These are phyloP conservation scores for Pelmatolapia mariae DNA, from an alignment of 2,113 vertebrate genomes.

Conservation along the genomic window DNA sequence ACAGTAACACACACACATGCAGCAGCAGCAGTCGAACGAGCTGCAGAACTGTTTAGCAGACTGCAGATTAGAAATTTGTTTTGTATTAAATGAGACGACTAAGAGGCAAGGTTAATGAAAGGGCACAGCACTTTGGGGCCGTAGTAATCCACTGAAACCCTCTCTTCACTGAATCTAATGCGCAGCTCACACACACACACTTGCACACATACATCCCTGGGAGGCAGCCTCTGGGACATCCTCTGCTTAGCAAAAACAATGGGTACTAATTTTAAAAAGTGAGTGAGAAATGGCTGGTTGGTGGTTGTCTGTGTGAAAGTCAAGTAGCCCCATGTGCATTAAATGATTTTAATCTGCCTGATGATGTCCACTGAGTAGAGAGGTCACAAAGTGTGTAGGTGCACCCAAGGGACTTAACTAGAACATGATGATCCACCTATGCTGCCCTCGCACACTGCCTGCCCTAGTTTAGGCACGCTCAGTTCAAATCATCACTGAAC, in stretches of 20 bases:
- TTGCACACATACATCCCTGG: conserved; percentile 17
- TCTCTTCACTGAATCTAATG: conserved; percentile 44
- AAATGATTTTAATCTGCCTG: conserved; percentile 57
- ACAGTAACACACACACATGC: conserved; percentile 12
- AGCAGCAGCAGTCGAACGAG: not conserved
- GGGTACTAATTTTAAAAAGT: conserved; percentile 56
- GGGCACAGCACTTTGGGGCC: conserved; percentile 67
- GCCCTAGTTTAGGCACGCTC: not conserved
- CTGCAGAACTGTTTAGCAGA: conserved; percentile 50
- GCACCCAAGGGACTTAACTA: conserved; percentile 5
- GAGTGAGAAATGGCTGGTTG: conserved; percentile 33
- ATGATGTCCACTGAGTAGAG: conserved; percentile 38
- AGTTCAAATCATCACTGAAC: not conserved
- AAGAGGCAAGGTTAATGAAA: conserved; percentile 77
- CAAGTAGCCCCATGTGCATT: conserved; percentile 29
- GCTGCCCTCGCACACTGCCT: not conserved
- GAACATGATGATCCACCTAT: not conserved
- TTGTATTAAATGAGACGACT: conserved; percentile 72
- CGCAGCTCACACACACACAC: not conserved
- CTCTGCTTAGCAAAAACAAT: conserved; percentile 60
- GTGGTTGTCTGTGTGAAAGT: not conserved
- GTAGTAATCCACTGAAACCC: conserved; percentile 67
- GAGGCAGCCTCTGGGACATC: conserved; percentile 50
- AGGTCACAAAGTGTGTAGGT: conserved; percentile 19
- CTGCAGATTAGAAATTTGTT: conserved; percentile 73